phyloP scores from a whole-genome alignment of 2,888 invertebrate genomes.

The Caenorhabditis virilis region DNA sequence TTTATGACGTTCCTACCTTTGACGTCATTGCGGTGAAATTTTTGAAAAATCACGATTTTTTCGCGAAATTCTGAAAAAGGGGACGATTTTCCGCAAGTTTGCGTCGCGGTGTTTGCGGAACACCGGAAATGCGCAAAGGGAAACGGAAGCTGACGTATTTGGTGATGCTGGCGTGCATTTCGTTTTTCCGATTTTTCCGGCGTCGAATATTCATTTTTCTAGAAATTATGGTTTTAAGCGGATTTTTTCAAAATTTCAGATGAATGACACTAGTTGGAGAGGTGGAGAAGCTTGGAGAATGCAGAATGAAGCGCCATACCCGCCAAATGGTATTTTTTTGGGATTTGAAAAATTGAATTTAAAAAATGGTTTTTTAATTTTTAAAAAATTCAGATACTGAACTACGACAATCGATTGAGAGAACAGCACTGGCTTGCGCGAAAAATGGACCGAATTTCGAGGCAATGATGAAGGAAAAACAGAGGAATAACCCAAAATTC shows the following conservation, averaged over 20 bases:
- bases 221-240: too few relatives aligned
- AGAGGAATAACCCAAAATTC: conserved; percentile 95
- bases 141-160: too few relatives aligned
- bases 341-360: not conserved
- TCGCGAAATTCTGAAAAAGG: too few relatives aligned
- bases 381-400: conserved; percentile 79
- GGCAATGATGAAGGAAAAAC: conserved; percentile 75
- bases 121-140: not conserved
- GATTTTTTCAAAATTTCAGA: conserved; percentile 5
- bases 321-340: conserved; percentile 22
- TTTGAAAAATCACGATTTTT: too few relatives aligned
- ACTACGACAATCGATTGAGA: conserved; percentile 94
- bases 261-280: not conserved
- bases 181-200: too few relatives aligned
- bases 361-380: not conserved
- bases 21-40: too few relatives aligned
- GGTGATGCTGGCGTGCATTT: too few relatives aligned
- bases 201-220: too few relatives aligned
- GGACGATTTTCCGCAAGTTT: too few relatives aligned
- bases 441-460: conserved; percentile 99
- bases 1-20: too few relatives aligned
- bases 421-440: conserved; percentile 96
- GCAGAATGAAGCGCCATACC: conserved; percentile 14
- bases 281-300: conserved; percentile 11
- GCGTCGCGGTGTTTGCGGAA: too few relatives aligned